Percentiles rank a stretch among this genome's conserved stretches.
phyloP scores from a whole-genome alignment of 1,140 invertebrate genomes.

The Solen grandis region DNA sequence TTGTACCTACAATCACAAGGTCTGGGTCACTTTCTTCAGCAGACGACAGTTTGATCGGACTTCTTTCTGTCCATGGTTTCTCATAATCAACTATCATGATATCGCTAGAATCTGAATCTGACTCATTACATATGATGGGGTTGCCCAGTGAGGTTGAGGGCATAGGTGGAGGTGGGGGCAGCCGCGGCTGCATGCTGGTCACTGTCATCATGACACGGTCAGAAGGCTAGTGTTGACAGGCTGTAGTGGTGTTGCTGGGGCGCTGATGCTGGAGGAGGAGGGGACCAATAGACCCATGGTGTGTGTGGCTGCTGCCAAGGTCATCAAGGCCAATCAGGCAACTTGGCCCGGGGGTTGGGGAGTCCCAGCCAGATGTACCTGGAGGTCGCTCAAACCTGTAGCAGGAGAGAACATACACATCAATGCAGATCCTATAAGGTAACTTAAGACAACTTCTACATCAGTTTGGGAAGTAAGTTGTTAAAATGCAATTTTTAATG shows the following conservation, averaged over 20 bases:
- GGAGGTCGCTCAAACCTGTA: constrained; percentile 52
- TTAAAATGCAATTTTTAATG: no score
- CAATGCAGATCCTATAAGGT: no score
- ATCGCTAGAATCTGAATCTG: constrained; percentile 47
- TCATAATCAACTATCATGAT: constrained; percentile 80
- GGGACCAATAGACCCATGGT: not conserved
- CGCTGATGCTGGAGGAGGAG: constrained; percentile 25
- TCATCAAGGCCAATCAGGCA: constrained; percentile 32
- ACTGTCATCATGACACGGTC: not conserved
- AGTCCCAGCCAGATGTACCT: constrained; percentile 69
- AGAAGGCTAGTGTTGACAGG: constrained; percentile 5
- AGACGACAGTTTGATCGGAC: constrained; percentile 81
- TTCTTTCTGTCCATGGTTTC: constrained; percentile 82
- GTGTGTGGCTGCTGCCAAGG: not conserved
- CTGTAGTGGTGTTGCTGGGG: not conserved
- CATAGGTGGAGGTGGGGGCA: not conserved
- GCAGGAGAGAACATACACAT: not conserved
- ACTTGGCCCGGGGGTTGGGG: constrained; percentile 73
- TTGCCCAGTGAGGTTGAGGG: constrained; percentile 4
- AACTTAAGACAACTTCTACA: no score
- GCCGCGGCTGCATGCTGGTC: no score
- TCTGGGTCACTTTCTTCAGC: constrained; percentile 57
- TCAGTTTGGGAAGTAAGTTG: no score
- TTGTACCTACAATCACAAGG: constrained; percentile 38
- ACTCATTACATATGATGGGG: not conserved